Evolutionary conservation across 2,888 invertebrate genomes (phyloP).

Genomic region (Lymantria monacha): DNA sequence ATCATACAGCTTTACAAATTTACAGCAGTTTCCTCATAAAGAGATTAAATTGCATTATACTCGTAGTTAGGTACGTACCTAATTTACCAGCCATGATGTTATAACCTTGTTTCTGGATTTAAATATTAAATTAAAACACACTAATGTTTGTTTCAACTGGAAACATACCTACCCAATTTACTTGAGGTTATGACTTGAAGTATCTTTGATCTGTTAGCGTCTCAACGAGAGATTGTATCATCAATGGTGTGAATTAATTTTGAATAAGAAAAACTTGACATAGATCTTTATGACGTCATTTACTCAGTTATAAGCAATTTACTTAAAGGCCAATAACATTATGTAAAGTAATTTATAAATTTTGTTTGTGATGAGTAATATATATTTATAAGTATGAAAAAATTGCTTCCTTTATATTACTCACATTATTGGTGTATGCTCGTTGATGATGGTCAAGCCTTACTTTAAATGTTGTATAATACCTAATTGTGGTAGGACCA

Average conservation of each 20-base stretch:
- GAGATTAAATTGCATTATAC: not conserved
- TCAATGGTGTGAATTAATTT: slow-evolving; percentile 40
- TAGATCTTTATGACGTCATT: slow-evolving; percentile 22
- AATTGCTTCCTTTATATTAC: too few relatives aligned
- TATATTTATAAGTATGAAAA: too few relatives aligned
- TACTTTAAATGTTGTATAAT: too few relatives aligned
- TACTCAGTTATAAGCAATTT: slow-evolving; percentile 27
- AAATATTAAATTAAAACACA: not conserved
- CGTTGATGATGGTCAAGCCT: too few relatives aligned
- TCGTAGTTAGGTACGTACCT: too few relatives aligned
- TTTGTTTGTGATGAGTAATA: too few relatives aligned
- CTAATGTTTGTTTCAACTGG: too few relatives aligned
- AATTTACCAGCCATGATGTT: not conserved
- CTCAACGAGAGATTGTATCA: slow-evolving; percentile 24
- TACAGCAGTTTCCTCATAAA: too few relatives aligned
- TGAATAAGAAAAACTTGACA: slow-evolving; percentile 39
- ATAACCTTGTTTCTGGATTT: not conserved
- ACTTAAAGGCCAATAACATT: slow-evolving; percentile 32
- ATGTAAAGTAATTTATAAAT: slow-evolving; percentile 2
- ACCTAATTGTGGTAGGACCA: too few relatives aligned
- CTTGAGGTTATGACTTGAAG: slow-evolving; percentile 2
- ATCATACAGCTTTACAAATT: too few relatives aligned
- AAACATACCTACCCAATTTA: not conserved
- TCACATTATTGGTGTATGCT: too few relatives aligned
- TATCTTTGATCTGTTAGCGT: not conserved